Conservation (phyloP, 2,797 vertebrate species). For the Anguilla pacifica region DNA sequence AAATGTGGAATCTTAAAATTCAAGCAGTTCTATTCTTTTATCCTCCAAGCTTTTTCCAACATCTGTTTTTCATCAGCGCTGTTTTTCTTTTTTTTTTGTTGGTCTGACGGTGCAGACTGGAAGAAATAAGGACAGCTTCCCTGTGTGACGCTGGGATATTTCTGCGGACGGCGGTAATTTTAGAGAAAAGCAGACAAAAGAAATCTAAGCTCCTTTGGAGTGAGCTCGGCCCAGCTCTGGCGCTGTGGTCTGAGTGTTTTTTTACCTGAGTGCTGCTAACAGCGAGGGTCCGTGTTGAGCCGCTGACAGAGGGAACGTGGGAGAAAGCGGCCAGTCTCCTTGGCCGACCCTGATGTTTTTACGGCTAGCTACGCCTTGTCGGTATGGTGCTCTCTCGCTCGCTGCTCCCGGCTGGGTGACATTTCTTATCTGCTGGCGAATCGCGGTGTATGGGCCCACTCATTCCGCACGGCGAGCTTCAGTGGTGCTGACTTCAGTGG, state of each 20-base stretch:
- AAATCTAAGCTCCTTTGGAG: neutral
- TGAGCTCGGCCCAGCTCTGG: neutral
- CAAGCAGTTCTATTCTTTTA: neutral
- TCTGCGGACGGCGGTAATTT: conserved; percentile 43
- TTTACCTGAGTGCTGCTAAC: neutral
- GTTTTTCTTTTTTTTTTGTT: conserved; percentile 15
- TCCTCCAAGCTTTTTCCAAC: conserved; percentile 34
- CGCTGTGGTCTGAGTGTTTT: neutral
- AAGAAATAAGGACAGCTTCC: neutral
- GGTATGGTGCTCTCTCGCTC: neutral
- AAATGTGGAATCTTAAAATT: neutral
- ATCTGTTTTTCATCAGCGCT: conserved; percentile 63
- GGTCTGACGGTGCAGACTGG: neutral
- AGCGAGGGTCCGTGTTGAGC: conserved; percentile 47
- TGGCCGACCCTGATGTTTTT: conserved; percentile 46
- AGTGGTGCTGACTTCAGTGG: conserved; percentile 41
- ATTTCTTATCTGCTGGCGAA: conserved; percentile 50
- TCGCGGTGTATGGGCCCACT: conserved; percentile 29
- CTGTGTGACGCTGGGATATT: neutral
- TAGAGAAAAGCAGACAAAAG: neutral
- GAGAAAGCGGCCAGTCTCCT: conserved; percentile 48
- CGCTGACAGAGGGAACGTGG: conserved; percentile 53
- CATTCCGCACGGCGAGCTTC: neutral
- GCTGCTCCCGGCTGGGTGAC: conserved; percentile 50
- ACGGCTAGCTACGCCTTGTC: conserved; percentile 4